Conservation (phyloP, 2,888 invertebrate species). For the Eustalomyia histrio region DNA sequence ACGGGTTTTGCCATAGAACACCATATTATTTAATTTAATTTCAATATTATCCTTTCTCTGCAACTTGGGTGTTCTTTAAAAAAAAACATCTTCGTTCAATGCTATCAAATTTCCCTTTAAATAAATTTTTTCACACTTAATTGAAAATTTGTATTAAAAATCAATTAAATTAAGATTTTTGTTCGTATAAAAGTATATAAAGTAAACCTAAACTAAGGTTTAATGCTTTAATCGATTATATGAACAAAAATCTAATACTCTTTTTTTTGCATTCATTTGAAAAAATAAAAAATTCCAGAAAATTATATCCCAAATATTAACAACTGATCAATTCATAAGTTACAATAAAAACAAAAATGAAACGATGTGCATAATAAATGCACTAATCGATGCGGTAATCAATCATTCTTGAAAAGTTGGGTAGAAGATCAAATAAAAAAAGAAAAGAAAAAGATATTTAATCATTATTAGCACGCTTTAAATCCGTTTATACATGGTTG, state of each 20-base stretch:
- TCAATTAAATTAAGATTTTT: constrained; percentile 30
- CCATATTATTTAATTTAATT: too few relatives aligned
- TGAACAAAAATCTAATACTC: background rate
- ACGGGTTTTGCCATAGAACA: too few relatives aligned
- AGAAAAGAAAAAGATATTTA: constrained; percentile 57
- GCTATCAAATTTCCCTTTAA: constrained; percentile 32
- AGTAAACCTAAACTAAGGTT: constrained; percentile 25
- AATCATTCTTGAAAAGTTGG: constrained; percentile 57
- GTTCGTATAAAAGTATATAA: background rate
- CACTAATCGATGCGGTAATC: constrained; percentile 66
- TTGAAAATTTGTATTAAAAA: constrained; percentile 29
- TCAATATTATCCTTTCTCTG: background rate
- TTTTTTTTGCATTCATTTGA: constrained; percentile 21
- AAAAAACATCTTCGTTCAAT: background rate
- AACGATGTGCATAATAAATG: constrained; percentile 41
- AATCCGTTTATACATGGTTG: constrained; percentile 56
- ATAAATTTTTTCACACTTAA: constrained; percentile 47
- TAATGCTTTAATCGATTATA: constrained; percentile 42
- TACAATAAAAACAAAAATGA: background rate
- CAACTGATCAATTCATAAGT: constrained; percentile 8
- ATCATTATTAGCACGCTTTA: constrained; percentile 66
- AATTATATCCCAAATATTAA: constrained; percentile 9
- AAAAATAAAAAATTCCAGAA: constrained; percentile 9
- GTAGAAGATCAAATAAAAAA: constrained; percentile 9
- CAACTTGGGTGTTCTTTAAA: constrained; percentile 9